phyloP scores from a whole-genome alignment of 2,797 vertebrate genomes.

The Sebastes taczanowskii region DNA sequence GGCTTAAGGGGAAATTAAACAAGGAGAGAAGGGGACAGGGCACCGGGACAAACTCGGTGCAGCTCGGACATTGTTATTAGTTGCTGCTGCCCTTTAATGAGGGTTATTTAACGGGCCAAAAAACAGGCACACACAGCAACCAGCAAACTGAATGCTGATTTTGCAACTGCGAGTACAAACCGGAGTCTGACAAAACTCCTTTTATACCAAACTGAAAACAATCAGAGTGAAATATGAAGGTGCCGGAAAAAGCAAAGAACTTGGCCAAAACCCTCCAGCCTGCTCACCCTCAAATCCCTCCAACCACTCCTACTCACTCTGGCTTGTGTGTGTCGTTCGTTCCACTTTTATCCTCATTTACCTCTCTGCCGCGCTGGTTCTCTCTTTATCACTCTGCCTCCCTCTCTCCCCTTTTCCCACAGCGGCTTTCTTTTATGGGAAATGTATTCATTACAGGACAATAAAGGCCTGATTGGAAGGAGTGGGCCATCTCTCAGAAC shows the following conservation, averaged over 20 bases:
- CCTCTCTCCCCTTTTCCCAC: slow-evolving; percentile 7
- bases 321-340: slow-evolving; percentile 29
- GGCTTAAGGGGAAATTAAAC: slow-evolving; percentile 77
- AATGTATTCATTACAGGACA: slow-evolving; percentile 62
- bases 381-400: slow-evolving; percentile 16
- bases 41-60: slow-evolving; percentile 49
- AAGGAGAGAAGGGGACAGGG: slow-evolving; percentile 48
- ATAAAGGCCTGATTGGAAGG: slow-evolving; percentile 64
- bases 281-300: slow-evolving; percentile 6
- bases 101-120: slow-evolving; percentile 71
- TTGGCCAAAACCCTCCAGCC: neutral
- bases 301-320: neutral
- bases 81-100: slow-evolving; percentile 76
- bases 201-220: slow-evolving; percentile 48
- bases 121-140: slow-evolving; percentile 43
- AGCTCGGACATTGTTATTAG: slow-evolving; percentile 75
- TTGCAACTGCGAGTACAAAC: slow-evolving; percentile 34
- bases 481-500: slow-evolving; percentile 34
- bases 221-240: slow-evolving; percentile 57
- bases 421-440: slow-evolving; percentile 52
- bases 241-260: neutral
- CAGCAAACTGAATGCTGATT: slow-evolving; percentile 56
- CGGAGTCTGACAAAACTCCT: slow-evolving; percentile 41
- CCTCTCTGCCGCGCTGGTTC: neutral
- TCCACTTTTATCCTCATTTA: slow-evolving; percentile 46